Evolutionary conservation across 2,888 invertebrate species (phyloP).

Genomic region (Rhagium mordax): DNA sequence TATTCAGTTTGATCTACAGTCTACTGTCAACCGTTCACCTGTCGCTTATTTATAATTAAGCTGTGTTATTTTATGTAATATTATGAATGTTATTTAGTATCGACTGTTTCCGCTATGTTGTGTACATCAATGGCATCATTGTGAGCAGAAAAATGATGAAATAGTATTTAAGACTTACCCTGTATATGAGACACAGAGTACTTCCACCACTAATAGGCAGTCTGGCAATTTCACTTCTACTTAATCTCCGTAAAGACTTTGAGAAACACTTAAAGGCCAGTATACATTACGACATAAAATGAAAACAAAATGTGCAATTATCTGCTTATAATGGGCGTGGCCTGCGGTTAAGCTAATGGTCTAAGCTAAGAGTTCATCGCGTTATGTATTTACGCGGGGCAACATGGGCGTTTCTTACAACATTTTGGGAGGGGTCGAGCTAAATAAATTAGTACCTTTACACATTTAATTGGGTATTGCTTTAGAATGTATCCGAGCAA

Average conservation of each 20-base stretch:
- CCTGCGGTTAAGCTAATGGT: constrained; percentile 52
- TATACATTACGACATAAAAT: constrained; percentile 55
- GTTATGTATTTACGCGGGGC: constrained; percentile 46
- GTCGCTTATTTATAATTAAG: too few species aligned
- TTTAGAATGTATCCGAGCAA: neutral
- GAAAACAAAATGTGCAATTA: constrained; percentile 58
- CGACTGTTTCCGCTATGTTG: too few species aligned
- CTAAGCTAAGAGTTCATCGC: constrained; percentile 50
- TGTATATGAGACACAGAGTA: neutral
- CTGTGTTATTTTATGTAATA: too few species aligned
- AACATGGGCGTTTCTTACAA: constrained; percentile 5
- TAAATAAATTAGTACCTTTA: constrained; percentile 12
- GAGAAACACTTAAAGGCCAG: constrained; percentile 36
- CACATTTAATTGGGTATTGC: neutral
- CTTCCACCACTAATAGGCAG: constrained; percentile 22
- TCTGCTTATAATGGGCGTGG: constrained; percentile 56
- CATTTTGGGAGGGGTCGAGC: neutral
- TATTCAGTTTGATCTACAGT: too few species aligned
- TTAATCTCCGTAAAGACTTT: constrained; percentile 11
- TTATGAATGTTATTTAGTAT: too few species aligned
- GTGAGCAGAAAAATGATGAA: too few species aligned
- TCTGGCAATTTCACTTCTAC: constrained; percentile 8
- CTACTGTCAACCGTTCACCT: too few species aligned
- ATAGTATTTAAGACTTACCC: too few species aligned
- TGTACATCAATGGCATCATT: too few species aligned